These are phyloP conservation scores for Phrynocephalus vlangalii DNA, from an alignment of 2,797 vertebrate genomes.

Conservation along the genomic window DNA sequence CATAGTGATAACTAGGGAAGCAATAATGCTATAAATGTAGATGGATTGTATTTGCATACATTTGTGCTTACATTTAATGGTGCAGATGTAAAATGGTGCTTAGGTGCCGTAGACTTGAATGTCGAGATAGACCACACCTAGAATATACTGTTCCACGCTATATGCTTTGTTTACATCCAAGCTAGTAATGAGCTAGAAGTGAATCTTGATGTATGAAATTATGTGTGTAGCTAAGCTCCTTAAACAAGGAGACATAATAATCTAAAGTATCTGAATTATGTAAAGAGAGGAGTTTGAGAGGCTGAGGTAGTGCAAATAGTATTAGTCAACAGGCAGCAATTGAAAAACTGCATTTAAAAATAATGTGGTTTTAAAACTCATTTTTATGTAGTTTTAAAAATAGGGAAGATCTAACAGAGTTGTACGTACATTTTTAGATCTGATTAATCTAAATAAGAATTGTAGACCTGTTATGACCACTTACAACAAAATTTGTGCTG, in stretches of 20 bases:
- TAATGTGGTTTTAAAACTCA: neutral
- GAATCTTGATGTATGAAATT: neutral
- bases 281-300: neutral
- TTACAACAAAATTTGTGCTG: neutral
- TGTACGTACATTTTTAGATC: neutral
- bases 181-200: neutral
- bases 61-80: neutral
- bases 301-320: neutral
- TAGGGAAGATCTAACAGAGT: neutral
- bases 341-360: neutral
- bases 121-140: neutral
- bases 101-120: neutral
- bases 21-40: too few relatives aligned
- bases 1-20: neutral
- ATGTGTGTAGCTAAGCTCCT: neutral
- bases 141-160: neutral
- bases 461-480: neutral
- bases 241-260: conserved; percentile 1
- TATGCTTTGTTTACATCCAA: neutral
- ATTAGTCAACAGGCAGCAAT: neutral
- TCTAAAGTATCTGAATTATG: conserved; percentile 12
- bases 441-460: neutral
- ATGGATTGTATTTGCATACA: neutral
- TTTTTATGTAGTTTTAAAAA: neutral
- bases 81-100: neutral